Evolutionary conservation across 1,140 invertebrate species (phyloP), one percentile per base, ranked within the genome.

Genomic region (Colletes gigas): DNA sequence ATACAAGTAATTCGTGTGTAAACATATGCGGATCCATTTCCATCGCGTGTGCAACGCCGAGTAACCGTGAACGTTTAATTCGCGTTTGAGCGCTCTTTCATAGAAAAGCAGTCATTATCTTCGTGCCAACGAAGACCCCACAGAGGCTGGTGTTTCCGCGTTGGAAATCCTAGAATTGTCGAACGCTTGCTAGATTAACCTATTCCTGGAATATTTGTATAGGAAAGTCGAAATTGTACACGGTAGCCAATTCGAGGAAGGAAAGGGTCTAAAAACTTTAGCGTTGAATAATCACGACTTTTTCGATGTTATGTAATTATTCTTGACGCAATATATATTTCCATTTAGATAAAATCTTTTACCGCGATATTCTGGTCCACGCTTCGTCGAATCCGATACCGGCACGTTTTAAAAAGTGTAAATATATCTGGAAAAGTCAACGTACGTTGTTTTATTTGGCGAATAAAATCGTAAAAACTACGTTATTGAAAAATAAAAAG

Each of bases 11-110:
- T 75, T 74, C 72, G 72, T 74, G 65, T 44, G 62, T 54, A 66
- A 66, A 75, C 73, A 66, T 75, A 66, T 54, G 62, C 41, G 73
- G 66, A 75, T 66, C 62, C 73, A 66, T 75, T 75, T 44, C 62
- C 30, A 30, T 7, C 47, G 50, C 21, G 50, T 47, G 52, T 59
- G 54, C 52, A 47, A 44, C 30, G 59, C 44, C 7, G 17, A 63
- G 30, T 30, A 63, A 63, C 21, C 21, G 7, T 12, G 73, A 47
- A 14, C 63, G 63, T 76, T 76, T 59, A 55, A 68, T 68, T 68
- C 41, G 63, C 50, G 62, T 57, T 76, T 67, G 50, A 50, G 30
- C 73, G 39, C n/a, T 57, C 39, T 66, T 76, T 67, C 52, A n/a
- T 21, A 52, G 62, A n/a, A 30, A 76, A 55, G 50, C 73, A 44